Evolutionary conservation across 2,797 vertebrate species (phyloP).

Genomic region (Chelonia mydas): DNA sequence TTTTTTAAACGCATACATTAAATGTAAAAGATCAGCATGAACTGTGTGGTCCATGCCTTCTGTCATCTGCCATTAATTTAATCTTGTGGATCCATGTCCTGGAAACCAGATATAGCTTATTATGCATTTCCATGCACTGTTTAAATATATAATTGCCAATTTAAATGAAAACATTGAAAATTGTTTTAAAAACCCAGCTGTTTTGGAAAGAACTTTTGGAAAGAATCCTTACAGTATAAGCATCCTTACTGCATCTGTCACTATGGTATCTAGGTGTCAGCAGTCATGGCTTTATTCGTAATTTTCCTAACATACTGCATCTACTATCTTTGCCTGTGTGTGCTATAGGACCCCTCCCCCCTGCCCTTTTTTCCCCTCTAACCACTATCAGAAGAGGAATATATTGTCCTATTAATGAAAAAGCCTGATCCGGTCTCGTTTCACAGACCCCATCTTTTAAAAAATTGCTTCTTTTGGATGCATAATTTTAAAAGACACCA

Average conservation of each 20-base stretch:
- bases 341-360: fast-evolving
- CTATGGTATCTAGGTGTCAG: not conserved
- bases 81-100: not conserved
- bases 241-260: not conserved
- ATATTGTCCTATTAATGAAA: not conserved
- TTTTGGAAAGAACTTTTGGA: not conserved
- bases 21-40: not conserved
- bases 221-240: not conserved
- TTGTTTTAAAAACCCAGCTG: not conserved
- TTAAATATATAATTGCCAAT: not conserved
- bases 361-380: not conserved
- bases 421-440: not conserved
- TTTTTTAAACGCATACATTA: not conserved
- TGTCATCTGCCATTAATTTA: not conserved
- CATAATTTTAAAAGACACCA: not conserved
- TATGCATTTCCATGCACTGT: not conserved
- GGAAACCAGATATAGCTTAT: not conserved
- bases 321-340: not conserved
- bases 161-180: not conserved
- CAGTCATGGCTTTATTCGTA: not conserved
- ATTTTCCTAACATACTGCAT: not conserved
- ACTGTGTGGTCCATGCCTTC: not conserved
- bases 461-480: not conserved
- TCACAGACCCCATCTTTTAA: not conserved
- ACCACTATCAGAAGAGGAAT: fast-evolving